Conservation (phyloP, 2,797 vertebrate species). For the Tenualosa thibaudeaui region DNA sequence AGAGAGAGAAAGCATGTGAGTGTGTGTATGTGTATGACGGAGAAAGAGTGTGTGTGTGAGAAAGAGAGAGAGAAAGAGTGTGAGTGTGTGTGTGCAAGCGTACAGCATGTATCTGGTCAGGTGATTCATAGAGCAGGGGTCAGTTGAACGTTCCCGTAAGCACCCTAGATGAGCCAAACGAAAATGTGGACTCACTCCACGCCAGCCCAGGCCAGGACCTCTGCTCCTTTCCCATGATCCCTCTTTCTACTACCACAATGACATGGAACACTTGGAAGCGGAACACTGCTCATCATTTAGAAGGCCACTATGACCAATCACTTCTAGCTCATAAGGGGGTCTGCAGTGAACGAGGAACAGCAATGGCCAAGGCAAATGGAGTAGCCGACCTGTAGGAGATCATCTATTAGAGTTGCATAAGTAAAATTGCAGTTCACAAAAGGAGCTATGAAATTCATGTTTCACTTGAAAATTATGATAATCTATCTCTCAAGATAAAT, state of each 20-base stretch:
- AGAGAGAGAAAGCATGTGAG: too few species aligned
- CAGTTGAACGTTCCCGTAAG: background rate
- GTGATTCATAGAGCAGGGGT: background rate
- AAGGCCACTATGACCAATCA: background rate
- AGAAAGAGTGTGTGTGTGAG: too few species aligned
- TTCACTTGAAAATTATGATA: too few species aligned
- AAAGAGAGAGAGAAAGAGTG: too few species aligned
- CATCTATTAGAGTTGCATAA: background rate
- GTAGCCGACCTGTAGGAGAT: background rate
- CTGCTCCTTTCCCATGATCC: background rate
- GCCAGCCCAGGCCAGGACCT: background rate
- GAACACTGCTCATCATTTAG: background rate
- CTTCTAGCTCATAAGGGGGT: background rate
- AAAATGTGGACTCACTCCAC: background rate
- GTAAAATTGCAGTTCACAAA: too few species aligned
- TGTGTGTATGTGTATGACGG: background rate
- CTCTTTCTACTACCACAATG: background rate
- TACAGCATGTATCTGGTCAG: background rate
- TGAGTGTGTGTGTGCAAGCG: background rate
- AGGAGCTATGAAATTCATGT: too few species aligned
- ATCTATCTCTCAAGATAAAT: too few species aligned
- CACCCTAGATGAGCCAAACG: background rate
- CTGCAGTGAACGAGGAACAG: background rate
- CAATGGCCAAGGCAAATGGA: too few species aligned
- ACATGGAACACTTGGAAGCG: background rate